Evolutionary conservation across 2,888 invertebrate species (phyloP).

Genomic region (Oegoconia quadripuncta): DNA sequence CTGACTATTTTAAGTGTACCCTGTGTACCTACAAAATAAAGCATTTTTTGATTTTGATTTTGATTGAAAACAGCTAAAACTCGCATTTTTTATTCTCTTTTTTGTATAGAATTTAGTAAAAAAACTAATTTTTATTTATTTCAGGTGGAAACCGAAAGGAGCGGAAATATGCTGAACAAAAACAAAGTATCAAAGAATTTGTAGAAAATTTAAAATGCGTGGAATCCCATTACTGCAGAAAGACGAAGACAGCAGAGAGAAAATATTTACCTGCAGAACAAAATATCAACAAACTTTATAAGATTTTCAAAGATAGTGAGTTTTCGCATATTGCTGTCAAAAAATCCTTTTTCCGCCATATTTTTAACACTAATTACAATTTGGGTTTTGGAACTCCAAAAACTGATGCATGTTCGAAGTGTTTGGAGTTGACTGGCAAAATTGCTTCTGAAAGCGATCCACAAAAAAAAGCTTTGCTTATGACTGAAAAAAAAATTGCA

Average conservation of each 20-base stretch:
- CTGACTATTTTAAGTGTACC: too few relatives aligned
- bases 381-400: constrained; percentile 11
- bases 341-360: constrained; percentile 10
- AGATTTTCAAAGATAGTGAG: constrained; percentile 6
- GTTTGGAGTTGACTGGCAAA: constrained; percentile 1
- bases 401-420: constrained; percentile 6
- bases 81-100: too few relatives aligned
- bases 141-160: constrained; percentile 19
- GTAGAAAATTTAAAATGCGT: constrained; percentile 22
- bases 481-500: constrained; percentile 4
- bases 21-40: too few relatives aligned
- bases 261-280: constrained; percentile 20
- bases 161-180: background rate
- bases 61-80: too few relatives aligned
- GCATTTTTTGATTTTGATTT: too few relatives aligned
- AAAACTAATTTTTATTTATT: too few relatives aligned
- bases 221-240: constrained; percentile 22
- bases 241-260: constrained; percentile 16
- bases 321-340: background rate
- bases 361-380: constrained; percentile 12
- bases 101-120: too few relatives aligned
- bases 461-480: background rate
- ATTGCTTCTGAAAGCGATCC: constrained; percentile 3
- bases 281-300: constrained; percentile 14
- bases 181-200: constrained; percentile 13